Percentiles rank a stretch among this genome's conserved stretches.
These are phyloP conservation scores for Patagioenas fasciata DNA, from an alignment of 2,113 vertebrate species.

Conservation along the genomic window DNA sequence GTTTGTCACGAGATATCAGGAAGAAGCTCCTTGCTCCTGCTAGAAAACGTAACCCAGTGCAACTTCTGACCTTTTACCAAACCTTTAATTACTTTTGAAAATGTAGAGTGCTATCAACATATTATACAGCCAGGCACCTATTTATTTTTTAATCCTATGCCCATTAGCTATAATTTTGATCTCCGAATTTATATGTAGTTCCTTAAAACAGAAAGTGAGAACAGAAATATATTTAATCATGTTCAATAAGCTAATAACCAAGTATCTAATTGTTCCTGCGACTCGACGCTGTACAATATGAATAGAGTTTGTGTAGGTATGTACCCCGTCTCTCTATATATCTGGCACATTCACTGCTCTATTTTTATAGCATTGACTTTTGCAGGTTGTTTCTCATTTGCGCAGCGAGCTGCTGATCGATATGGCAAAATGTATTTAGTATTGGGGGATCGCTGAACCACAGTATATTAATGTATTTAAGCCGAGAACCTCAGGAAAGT, in stretches of 20 bases:
- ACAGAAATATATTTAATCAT: background rate
- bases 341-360: background rate
- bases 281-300: background rate
- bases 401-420: background rate
- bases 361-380: background rate
- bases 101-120: background rate
- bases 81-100: background rate
- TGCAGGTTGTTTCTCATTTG: background rate
- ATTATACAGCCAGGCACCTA: background rate
- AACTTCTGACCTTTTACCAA: constrained; percentile 3
- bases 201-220: background rate
- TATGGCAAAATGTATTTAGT: background rate
- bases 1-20: background rate
- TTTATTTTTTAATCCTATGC: background rate
- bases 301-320: background rate
- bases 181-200: background rate
- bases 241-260: background rate
- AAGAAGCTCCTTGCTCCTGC: background rate
- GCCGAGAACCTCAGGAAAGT: background rate
- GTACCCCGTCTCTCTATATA: background rate
- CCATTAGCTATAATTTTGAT: background rate
- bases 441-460: background rate
- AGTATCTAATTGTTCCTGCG: background rate
- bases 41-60: background rate
- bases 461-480: background rate